These are phyloP conservation scores for Iselma pallidipennis DNA, from an alignment of 2,888 invertebrate genomes.

Conservation along the genomic window DNA sequence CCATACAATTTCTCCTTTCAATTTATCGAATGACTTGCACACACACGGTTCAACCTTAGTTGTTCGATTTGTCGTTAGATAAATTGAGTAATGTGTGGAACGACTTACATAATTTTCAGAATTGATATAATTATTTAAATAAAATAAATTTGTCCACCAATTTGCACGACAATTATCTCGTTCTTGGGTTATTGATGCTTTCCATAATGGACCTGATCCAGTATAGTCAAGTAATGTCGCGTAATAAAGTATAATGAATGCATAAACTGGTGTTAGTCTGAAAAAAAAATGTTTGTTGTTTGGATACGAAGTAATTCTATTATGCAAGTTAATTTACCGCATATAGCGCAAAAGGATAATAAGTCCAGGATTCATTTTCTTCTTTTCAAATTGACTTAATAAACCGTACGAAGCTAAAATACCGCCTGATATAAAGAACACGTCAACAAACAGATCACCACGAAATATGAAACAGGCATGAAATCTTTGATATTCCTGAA, in stretches of 20 bases:
- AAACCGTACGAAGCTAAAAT: conserved; percentile 61
- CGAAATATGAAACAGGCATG: conserved; percentile 60
- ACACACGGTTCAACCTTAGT: no score
- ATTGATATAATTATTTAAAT: conserved; percentile 65
- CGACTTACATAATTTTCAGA: conserved; percentile 62
- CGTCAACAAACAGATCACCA: conserved; percentile 67
- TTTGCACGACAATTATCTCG: conserved; percentile 60
- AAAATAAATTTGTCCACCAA: conserved; percentile 68
- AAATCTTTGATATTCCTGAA: conserved; percentile 52
- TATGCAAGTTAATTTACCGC: no score
- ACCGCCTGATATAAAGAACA: conserved; percentile 67
- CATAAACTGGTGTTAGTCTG: conserved; percentile 58
- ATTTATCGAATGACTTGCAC: no score
- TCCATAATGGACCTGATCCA: conserved; percentile 67
- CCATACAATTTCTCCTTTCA: no score
- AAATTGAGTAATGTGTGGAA: background rate
- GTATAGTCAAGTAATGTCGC: conserved; percentile 61
- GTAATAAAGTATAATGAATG: conserved; percentile 62
- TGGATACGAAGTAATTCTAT: no score
- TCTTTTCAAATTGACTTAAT: conserved; percentile 54
- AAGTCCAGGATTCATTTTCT: conserved; percentile 56
- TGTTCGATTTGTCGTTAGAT: no score
- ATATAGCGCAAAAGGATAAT: conserved; percentile 64
- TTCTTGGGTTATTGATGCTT: conserved; percentile 57
- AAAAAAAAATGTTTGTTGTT: no score